A percentile compares a stretch with the other conserved stretches of the same genome.
Evolutionary conservation across 2,113 vertebrate species (phyloP).

Genomic region (Scatophagus argus): DNA sequence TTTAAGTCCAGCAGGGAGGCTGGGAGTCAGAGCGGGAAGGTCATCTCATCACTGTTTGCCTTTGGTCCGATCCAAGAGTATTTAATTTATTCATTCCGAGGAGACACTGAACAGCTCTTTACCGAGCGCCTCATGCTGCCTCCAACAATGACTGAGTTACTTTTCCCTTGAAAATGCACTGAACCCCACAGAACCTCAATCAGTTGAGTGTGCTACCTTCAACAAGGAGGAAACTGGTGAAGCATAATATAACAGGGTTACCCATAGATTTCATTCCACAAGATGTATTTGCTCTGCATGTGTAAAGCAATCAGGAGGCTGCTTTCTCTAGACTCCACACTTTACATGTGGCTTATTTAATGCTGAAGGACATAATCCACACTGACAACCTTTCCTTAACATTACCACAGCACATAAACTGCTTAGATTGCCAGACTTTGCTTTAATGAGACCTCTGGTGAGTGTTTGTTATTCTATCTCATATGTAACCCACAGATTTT

Average conservation of each 20-base stretch:
- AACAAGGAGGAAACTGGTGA: not conserved
- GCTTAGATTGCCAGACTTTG: not conserved
- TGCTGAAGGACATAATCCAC: not conserved
- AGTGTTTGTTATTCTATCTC: constrained; percentile 9
- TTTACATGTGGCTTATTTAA: not conserved
- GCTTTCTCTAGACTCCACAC: not conserved
- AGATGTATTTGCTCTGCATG: not conserved
- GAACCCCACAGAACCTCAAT: constrained; percentile 7
- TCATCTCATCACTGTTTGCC: constrained; percentile 19
- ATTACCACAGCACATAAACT: not conserved
- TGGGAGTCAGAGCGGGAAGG: constrained; percentile 27
- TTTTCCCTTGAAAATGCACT: constrained; percentile 18
- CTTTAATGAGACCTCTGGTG: constrained; percentile 13
- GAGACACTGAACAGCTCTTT: constrained; percentile 7
- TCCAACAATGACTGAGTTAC: constrained; percentile 1
- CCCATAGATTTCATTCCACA: not conserved
- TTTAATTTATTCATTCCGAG: not conserved
- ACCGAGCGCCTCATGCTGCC: not conserved
- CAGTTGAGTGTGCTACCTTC: not conserved
- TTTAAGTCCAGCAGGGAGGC: not conserved
- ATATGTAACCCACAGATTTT: constrained; percentile 14
- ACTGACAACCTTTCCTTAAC: constrained; percentile 1
- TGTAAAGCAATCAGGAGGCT: not conserved
- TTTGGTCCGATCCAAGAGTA: constrained; percentile 36
- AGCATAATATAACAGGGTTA: constrained; percentile 17